Evolutionary conservation across 2,113 vertebrate species (phyloP), one percentile per base, ranked within the genome.

Genomic region (Ibidorhyncha struthersii): DNA sequence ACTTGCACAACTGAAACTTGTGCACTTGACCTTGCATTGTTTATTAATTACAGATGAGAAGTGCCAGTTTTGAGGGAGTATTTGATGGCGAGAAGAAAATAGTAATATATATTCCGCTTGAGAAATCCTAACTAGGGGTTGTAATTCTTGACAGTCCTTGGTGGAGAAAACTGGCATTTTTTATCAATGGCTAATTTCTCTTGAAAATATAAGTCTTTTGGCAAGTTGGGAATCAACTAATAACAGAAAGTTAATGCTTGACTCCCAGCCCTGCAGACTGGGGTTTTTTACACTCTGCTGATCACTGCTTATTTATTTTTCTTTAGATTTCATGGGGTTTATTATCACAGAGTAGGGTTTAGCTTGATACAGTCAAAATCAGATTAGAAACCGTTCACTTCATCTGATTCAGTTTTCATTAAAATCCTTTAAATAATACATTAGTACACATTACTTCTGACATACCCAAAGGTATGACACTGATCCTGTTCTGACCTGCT

Each of bases 331-430:
- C 90, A 61, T 61, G n/a, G 34, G 65, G 49, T 97, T 96, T 96
- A 73, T 94, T 95, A 91, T 96, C 80, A 96, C 69, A 76, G 38
- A 85, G 62, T 89, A 50, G 65, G 77, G 41, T 52, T 97, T 94
- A 96, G 50, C n/a, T 67, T 43, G 58, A 91, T 72, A 66, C 66
- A 96, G 41, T 90, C 63, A 97, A 97, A 97, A 98, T 96, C 91
- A 97, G 86, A 97, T 98, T 96, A 97, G 95, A 97, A 98, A 90
- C 88, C 96, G 86, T 93, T 97, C 95, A 96, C 91, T 97, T 96
- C 45, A 62, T 97, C 86, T 91, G 92, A 92, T 89, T 96, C 96
- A 18, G 7, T 98, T 98, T 97, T 97, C 95, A 96, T 96, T 96
- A 95, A 96, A 96, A 96, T 93, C 65, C 52, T 93, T 97, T 96